A percentile compares a stretch with the other conserved stretches of the same genome.
Conservation (phyloP, 2,113 vertebrate species). For the Protomyctophum bolini region DNA sequence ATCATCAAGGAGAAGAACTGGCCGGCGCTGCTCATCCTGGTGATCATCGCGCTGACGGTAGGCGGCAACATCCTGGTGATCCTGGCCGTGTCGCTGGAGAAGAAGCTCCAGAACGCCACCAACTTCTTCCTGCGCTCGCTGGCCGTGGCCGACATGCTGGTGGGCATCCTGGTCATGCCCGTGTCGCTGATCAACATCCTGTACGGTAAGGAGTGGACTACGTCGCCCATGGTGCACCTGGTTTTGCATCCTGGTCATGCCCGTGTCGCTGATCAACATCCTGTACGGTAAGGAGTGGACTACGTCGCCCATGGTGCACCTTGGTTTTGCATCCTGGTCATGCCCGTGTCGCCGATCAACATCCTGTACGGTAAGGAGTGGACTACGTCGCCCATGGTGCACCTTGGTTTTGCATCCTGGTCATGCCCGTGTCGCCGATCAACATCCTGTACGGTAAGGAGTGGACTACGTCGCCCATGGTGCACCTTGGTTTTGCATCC, state of each 20-base stretch:
- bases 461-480: slow-evolving; percentile 56
- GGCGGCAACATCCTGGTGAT: slow-evolving; percentile 97
- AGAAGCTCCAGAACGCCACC: slow-evolving; percentile 97
- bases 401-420: no score
- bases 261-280: slow-evolving; percentile 93
- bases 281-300: slow-evolving; percentile 96
- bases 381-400: slow-evolving; percentile 37
- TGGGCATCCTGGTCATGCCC: slow-evolving; percentile 98
- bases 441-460: slow-evolving; percentile 96
- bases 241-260: slow-evolving; percentile 99
- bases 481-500: no score
- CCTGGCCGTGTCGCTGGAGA: slow-evolving; percentile 95
- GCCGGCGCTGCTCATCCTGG: slow-evolving; percentile 91
- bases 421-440: slow-evolving; percentile 96
- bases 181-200: slow-evolving; percentile 94
- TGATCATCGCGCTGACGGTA: slow-evolving; percentile 94
- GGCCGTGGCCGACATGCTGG: slow-evolving; percentile 96
- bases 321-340: slow-evolving; percentile 98
- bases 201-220: slow-evolving; percentile 86
- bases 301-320: neutral
- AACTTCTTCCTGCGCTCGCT: slow-evolving; percentile 98
- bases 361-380: slow-evolving; percentile 98
- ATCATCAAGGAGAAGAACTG: slow-evolving; percentile 88
- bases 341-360: slow-evolving; percentile 94
- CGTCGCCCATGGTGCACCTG: slow-evolving; percentile 53